Conservation (phyloP, 2,797 vertebrate species). For the Semaprochilodus insignis region DNA sequence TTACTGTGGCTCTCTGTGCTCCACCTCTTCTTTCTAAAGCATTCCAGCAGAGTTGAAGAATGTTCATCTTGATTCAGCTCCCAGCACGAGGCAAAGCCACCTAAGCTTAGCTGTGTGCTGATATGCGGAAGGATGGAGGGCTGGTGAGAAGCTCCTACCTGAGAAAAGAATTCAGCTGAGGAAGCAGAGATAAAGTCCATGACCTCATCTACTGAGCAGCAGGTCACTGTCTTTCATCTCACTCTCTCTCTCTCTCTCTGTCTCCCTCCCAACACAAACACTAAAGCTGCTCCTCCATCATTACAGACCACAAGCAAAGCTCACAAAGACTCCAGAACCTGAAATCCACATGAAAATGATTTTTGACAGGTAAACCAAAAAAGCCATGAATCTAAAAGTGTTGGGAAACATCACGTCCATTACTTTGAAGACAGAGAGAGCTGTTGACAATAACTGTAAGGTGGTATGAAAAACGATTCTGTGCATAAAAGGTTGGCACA, state of each 20-base stretch:
- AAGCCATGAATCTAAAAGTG: background rate
- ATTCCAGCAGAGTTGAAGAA: conserved; percentile 13
- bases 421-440: background rate
- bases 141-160: conserved; percentile 25
- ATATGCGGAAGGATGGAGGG: background rate
- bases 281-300: background rate
- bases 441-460: background rate
- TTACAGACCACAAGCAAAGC: background rate
- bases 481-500: conserved; percentile 44
- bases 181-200: conserved; percentile 24
- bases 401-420: background rate
- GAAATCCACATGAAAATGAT: background rate
- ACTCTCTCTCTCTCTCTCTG: background rate
- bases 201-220: conserved; percentile 32
- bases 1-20: background rate
- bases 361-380: background rate
- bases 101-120: conserved; percentile 27
- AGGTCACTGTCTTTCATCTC: conserved; percentile 22
- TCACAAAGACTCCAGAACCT: background rate
- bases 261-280: background rate
- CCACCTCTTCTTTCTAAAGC: background rate
- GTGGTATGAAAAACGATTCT: conserved; percentile 51
- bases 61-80: conserved; percentile 29
- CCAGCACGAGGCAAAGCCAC: conserved; percentile 37
- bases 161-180: conserved; percentile 22